These are phyloP conservation scores for Manduca sexta DNA, from an alignment of 1,140 invertebrate genomes.

Conservation along the genomic window DNA sequence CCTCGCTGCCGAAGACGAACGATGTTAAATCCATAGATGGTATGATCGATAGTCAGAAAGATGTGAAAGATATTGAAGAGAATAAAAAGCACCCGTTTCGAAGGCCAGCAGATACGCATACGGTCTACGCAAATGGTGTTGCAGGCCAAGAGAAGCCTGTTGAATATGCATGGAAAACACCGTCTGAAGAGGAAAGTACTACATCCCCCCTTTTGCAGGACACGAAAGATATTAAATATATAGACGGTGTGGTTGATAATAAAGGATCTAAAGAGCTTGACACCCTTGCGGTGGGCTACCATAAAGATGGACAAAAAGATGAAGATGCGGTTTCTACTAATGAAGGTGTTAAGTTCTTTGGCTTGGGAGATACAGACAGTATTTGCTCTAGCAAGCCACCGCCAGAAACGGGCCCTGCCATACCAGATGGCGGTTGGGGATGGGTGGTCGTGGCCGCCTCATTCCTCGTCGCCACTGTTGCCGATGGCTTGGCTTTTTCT, in stretches of 20 bases:
- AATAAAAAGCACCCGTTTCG: conserved; percentile 20
- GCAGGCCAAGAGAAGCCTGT: conserved; percentile 52
- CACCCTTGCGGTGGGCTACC: conserved; percentile 45
- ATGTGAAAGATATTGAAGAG: conserved; percentile 33
- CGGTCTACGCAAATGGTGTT: conserved; percentile 56
- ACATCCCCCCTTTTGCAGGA: conserved; percentile 50
- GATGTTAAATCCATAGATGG: conserved; percentile 54
- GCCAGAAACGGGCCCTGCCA: conserved; percentile 66
- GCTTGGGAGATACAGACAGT: conserved; percentile 69
- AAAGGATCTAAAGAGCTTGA: conserved; percentile 39
- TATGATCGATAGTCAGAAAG: conserved; percentile 36
- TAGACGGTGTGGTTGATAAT: conserved; percentile 59
- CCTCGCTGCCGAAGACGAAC: conserved; percentile 42
- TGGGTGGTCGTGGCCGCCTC: conserved; percentile 93
- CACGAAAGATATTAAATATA: conserved; percentile 45
- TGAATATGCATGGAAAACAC: conserved; percentile 54
- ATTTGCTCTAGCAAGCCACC: conserved; percentile 65
- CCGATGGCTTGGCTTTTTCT: conserved; percentile 94
- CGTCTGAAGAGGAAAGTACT: conserved; percentile 67
- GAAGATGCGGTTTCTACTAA: conserved; percentile 55
- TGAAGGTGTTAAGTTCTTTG: conserved; percentile 70
- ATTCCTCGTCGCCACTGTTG: conserved; percentile 89
- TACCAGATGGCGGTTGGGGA: conserved; percentile 86
- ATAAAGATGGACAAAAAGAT: conserved; percentile 44
- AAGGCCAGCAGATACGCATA: conserved; percentile 66